Evolutionary conservation across 2,888 invertebrate genomes (phyloP), one percentile per base, ranked within the genome.

Genomic region (Euzetes globulus): DNA sequence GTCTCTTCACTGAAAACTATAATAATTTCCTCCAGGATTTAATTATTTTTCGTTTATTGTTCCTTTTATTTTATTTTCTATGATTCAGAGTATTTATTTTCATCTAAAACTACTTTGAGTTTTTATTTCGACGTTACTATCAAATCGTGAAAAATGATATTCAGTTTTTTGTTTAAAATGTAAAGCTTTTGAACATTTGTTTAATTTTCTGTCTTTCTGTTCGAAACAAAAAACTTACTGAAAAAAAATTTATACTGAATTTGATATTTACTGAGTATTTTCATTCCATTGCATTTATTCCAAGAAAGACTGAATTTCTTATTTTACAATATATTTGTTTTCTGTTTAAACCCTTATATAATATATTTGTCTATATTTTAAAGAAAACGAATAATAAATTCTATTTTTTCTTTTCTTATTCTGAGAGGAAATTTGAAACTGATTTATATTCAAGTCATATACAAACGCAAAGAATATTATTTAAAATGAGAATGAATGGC

Each of bases 1-100:
- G 9, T 63, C 17, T 27, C 50, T 50, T 60, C 33, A 6, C 7
- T 7, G 7, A 37, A 33, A 25, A 2, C 6, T 22, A 63, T 33
- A 63, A 63, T 33, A 63, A 27, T 63, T 63, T 63, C 63, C 63
- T 63, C 29, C 17, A 63, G 63, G 63, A 63, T 33, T 63, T 63
- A 63, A 63, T 63, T 63, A 63, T 33, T 63, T 63, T 17, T 29
- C 11, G 29, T 29, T 22, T 55, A 55, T 55, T 13, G 9, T 22
- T 50, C 11, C 6, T 55, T 55, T 55, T 19, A 29, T 63, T 29
- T 37, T 63, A n/a, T 27, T 63, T 60, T 60, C 22, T 60, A 4
- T 50, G 17, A 19, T 19, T 19, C 50, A 25, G 6, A 22, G 22
- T 55, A 13, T 55, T 55, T 55, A 11, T 55, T 22, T 50, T 55